phyloP scores from a whole-genome alignment of 2,797 vertebrate genomes.

The Tragelaphus oryx region DNA sequence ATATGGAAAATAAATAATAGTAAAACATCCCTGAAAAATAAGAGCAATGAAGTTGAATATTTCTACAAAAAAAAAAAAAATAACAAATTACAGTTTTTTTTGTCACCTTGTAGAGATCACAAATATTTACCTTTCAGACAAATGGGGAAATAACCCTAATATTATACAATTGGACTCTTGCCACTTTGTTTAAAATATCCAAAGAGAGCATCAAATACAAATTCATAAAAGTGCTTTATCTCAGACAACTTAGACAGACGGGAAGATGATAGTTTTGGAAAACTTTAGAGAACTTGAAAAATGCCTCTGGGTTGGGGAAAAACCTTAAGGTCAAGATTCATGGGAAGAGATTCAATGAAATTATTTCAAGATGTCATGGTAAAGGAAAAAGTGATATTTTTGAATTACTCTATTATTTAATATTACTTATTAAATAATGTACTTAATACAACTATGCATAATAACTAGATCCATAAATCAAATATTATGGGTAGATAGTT shows the following conservation, averaged over 20 bases:
- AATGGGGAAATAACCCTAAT: neutral
- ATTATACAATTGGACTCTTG: neutral
- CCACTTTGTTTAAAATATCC: neutral
- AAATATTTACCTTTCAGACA: neutral
- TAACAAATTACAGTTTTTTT: neutral
- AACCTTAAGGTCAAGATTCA: neutral
- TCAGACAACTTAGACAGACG: neutral
- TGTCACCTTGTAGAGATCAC: neutral
- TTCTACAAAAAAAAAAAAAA: too few species aligned
- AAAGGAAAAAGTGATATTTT: neutral
- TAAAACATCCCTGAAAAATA: too few species aligned
- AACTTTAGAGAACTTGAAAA: neutral
- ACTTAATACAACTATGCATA: neutral
- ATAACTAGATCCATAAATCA: neutral
- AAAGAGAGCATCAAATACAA: neutral
- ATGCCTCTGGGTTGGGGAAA: neutral
- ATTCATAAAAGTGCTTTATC: neutral
- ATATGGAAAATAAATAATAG: too few species aligned
- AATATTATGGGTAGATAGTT: neutral
- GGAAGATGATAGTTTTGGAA: neutral
- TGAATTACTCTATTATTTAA: neutral
- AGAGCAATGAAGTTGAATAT: too few species aligned
- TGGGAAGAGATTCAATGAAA: neutral
- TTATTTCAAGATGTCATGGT: neutral
- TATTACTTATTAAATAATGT: neutral